A percentile compares a stretch with the other conserved stretches of the same genome.
Evolutionary conservation across 35 echinoderm and acorn worm species (phyloP).

Genomic region (Lytechinus pictus): DNA sequence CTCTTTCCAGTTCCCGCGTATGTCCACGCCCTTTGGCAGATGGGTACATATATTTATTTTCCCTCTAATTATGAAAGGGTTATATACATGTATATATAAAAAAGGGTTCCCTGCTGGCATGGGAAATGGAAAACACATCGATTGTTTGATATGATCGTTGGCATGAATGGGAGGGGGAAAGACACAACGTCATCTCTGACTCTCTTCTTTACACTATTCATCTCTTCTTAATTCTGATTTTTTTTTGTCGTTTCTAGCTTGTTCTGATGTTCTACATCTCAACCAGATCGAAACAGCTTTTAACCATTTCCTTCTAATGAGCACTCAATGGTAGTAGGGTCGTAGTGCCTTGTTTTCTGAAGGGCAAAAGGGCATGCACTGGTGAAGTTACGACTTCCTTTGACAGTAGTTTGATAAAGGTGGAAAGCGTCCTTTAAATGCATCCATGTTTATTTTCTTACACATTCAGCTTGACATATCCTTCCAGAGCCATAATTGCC

Average conservation of each 20-base stretch:
- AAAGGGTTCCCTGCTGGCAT: too few relatives aligned
- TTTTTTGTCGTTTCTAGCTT: not conserved
- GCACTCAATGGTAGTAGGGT: not conserved
- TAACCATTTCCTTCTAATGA: not conserved
- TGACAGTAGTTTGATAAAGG: not conserved
- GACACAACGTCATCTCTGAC: not conserved
- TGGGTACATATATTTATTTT: too few relatives aligned
- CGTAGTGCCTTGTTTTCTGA: not conserved
- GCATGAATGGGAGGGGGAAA: not conserved
- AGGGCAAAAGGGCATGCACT: not conserved
- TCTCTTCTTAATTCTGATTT: not conserved
- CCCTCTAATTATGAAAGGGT: too few relatives aligned
- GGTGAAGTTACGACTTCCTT: not conserved
- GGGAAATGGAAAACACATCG: constrained; percentile 1
- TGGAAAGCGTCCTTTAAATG: not conserved
- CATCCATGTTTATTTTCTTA: not conserved
- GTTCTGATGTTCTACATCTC: not conserved
- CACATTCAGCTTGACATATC: not conserved
- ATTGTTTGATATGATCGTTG: not conserved
- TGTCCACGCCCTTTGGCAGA: too few relatives aligned
- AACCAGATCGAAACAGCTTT: not conserved
- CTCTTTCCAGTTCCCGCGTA: too few relatives aligned
- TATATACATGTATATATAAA: too few relatives aligned
- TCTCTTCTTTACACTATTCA: not conserved
- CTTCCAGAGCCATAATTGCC: not conserved